Conservation (phyloP, 1,140 invertebrate species). For the Plectus sambesii region DNA sequence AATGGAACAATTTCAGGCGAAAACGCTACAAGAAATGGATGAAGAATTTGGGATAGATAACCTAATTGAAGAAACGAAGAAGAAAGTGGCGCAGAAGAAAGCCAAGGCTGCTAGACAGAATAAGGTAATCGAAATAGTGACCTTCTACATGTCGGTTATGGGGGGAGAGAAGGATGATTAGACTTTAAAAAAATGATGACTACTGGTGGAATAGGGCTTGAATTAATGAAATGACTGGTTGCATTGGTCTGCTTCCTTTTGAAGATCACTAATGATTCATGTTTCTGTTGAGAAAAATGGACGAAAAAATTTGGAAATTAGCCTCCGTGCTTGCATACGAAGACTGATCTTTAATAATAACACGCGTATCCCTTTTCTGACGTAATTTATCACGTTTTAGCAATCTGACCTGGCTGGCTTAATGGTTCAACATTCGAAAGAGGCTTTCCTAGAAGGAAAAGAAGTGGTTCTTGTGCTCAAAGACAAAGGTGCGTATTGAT, state of each 20-base stretch:
- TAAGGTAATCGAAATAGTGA: conserved; percentile 31
- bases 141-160: conserved; percentile 8
- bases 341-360: no score
- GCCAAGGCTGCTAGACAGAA: conserved; percentile 6
- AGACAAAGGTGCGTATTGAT: conserved; percentile 59
- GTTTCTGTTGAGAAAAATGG: background rate
- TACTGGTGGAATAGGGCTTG: no score
- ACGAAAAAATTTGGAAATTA: background rate
- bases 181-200: conserved; percentile 8
- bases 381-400: no score
- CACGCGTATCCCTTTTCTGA: no score
- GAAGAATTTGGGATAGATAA: conserved; percentile 78
- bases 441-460: conserved; percentile 67
- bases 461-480: conserved; percentile 80
- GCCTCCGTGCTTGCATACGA: no score
- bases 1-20: conserved; percentile 56
- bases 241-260: no score
- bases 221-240: no score
- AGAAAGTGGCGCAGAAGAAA: conserved; percentile 24
- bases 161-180: conserved; percentile 5
- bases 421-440: conserved; percentile 70
- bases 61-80: conserved; percentile 65
- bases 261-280: background rate
- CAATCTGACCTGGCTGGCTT: no score
- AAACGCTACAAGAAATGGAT: conserved; percentile 84